These are phyloP conservation scores for Mormyrus lacerda DNA, from an alignment of 2,113 vertebrate genomes.

Conservation along the genomic window DNA sequence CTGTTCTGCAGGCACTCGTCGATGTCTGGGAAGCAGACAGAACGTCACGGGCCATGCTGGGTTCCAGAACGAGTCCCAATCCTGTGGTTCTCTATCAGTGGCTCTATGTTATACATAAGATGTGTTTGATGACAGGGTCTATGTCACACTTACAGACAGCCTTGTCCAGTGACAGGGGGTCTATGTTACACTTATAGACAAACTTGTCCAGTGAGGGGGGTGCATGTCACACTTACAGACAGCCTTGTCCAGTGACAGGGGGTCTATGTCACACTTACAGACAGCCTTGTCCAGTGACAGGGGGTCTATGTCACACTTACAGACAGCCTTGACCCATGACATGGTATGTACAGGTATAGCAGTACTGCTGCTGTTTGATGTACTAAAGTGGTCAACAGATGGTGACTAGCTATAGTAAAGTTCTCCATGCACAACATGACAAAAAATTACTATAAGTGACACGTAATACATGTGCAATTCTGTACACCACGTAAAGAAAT, in stretches of 20 bases:
- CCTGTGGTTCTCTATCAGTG: neutral
- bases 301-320: neutral
- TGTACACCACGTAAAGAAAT: neutral
- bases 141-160: neutral
- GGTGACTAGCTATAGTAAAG: neutral
- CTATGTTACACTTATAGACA: neutral
- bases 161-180: neutral
- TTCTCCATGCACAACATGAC: neutral
- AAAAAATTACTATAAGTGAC: neutral
- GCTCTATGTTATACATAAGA: neutral
- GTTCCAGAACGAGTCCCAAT: neutral
- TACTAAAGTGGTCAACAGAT: too few relatives aligned
- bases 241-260: neutral
- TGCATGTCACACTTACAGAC: neutral
- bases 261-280: neutral
- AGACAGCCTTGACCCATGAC: neutral
- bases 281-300: neutral
- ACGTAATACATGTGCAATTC: neutral
- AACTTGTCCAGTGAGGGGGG: neutral
- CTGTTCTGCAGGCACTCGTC: conserved; percentile 65
- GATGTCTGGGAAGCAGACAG: conserved; percentile 44
- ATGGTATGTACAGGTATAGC: neutral
- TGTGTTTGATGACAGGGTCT: neutral
- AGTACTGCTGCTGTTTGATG: too few relatives aligned
- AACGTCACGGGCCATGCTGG: neutral